A percentile compares a stretch with the other conserved stretches of the same genome.
These are phyloP conservation scores for Thymelicus acteon DNA, from an alignment of 2,888 invertebrate species.

Conservation along the genomic window DNA sequence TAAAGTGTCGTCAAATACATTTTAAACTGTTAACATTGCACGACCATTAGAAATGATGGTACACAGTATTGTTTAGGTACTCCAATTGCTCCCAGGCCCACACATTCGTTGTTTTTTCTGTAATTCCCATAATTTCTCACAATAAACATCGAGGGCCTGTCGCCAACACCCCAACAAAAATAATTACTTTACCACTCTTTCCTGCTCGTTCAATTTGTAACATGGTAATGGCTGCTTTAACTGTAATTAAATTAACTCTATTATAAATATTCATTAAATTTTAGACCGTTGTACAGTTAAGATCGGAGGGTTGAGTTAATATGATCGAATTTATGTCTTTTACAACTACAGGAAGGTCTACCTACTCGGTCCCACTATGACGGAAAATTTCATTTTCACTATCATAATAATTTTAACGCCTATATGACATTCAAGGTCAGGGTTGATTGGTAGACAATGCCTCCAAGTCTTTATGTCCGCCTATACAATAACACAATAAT, in stretches of 20 bases:
- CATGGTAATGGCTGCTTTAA: conserved; percentile 11
- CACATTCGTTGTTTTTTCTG: conserved; percentile 5
- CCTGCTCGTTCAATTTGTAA: conserved; percentile 30
- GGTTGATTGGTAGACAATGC: too few relatives aligned
- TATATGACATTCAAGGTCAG: too few relatives aligned
- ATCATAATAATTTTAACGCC: too few relatives aligned
- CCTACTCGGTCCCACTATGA: too few relatives aligned
- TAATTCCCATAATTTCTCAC: conserved; percentile 28
- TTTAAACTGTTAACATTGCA: background rate
- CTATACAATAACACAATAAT: too few relatives aligned
- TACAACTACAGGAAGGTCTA: too few relatives aligned
- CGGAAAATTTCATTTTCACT: too few relatives aligned
- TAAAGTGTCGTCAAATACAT: background rate
- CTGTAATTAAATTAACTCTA: conserved; percentile 23
- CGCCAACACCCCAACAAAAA: conserved; percentile 46
- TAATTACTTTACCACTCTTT: conserved; percentile 36
- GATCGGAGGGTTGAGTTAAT: too few relatives aligned
- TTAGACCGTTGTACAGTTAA: background rate
- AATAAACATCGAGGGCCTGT: conserved; percentile 12
- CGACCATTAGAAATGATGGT: conserved; percentile 8
- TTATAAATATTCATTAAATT: conserved; percentile 22
- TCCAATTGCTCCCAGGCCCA: conserved; percentile 11
- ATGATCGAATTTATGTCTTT: too few relatives aligned
- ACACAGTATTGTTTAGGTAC: background rate
- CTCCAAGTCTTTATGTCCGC: too few relatives aligned